Evolutionary conservation across 2,888 invertebrate species (phyloP), one percentile per base, ranked within the genome.

Genomic region (Pharmacophagus antenor): DNA sequence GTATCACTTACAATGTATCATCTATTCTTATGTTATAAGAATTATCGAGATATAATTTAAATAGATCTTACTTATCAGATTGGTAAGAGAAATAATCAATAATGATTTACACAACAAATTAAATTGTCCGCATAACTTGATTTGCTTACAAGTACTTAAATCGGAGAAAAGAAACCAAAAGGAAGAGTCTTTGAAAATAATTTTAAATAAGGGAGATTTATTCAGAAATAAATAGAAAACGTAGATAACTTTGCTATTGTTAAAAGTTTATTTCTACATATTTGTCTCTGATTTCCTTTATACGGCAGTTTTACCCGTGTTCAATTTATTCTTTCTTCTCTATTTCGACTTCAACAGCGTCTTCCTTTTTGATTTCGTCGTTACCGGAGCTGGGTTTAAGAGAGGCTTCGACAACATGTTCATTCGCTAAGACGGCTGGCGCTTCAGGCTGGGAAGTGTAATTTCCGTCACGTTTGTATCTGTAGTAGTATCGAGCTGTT

Each of bases 391-490:
- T 60, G 2, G 56, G 56, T 20, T 56, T 61, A 8, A 52, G 42
- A 2, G 56, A 20, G 1, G 61, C 52, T 61, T 61, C 52, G n/a
- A 61, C 61, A 4, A 61, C 56, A 18, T 52, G 47, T 42, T 61
- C 56, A 5, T 56, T 61, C 8, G 54, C 58, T 15, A 23, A 27
- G 10, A 52, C 22, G 10, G 58, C 53, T 41, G 66, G 64, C 1
- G 59, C 57, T 47, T 65, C 59, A 7, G 62, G 66, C 15, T 63
- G 58, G 1, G 58, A 56, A 5, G 71, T 73, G 62, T 70, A 68
- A 67, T 84, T 80, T 17, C 88, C 88, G 64, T 89, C 82, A 8
- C 89, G 82, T 70, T 90, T 90, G 74, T 70, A 90, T 57, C 91
- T 76, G 76, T 85, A 85, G 79, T 81, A 80, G 76, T 85, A 84